Evolutionary conservation across 92 coral and sea anemone genomes (phyloP), one percentile per base, ranked within the genome.

Genomic region (Palythoa grandis): DNA sequence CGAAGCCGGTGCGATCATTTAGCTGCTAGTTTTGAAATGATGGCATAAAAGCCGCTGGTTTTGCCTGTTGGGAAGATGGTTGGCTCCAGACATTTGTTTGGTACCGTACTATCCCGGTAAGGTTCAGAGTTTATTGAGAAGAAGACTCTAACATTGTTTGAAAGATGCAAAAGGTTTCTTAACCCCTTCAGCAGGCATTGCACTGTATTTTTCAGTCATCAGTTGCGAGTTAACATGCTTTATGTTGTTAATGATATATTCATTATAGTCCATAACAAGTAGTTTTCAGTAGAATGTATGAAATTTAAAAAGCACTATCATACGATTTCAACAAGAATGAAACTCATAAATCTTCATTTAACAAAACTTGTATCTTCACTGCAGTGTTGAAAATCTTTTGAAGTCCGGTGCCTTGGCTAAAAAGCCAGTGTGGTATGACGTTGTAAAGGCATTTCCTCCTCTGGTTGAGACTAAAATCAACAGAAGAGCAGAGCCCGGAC

Each of bases 371-470:
- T 61, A 70, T 72, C 35, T 85, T 40, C 5, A 65, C 37, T 60
- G n/a, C 69, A 94, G 98, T 12, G 92, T 94, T 25, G 77, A 79
- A 40, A 90, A 94, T 73, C 88, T 94, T 48, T 91, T 94, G 72
- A 95, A 93, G 74, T 87, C 95, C 12, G 98, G 98, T 23, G 98
- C 95, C 1, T 76, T 94, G 1, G 68, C 87, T 38, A 82, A 89
- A 35, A 82, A 91, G 39, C 95, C 98, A 0, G 79, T 94, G 7
- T 94, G 98, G 98, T 92, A 79, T 87, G 94, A 93, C 19, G 98
- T 94, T 1, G 95, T 92, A 8, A 92, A 94, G 74, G 92, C 95
- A n/a, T 94, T 94, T 37, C 95, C 98, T 15, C 98, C 98, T 2
- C 43, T 94, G 11, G 66, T 84, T 3, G 88, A 91, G n/a, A 92